Base-by-base conservation (phyloP, 1,140 invertebrate species). In the Scaptomyza montana region DNA sequence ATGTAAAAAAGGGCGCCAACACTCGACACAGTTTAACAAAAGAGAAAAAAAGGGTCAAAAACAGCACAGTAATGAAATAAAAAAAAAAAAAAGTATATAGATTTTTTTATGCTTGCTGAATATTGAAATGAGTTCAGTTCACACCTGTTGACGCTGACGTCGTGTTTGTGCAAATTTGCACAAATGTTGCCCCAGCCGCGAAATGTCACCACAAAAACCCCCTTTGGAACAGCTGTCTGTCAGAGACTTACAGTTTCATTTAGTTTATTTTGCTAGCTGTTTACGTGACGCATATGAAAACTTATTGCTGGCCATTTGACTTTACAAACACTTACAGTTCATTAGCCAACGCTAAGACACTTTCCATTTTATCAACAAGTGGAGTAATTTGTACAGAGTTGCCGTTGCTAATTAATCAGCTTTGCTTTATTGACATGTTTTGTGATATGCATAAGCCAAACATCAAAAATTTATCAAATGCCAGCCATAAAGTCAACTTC, bases 111-210 rank as follows among this genome's bases (percentile, higher is more conserved):
- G 82, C 75, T 70, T 54, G 49, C 59, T 71, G 72, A 50, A 54
- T 62, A 85, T 54, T 49, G 57, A 72, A 71, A 78, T 69, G 65
- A 66, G 78, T 67, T 33, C 33, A 8, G 33, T 36, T 61, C 66
- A 72, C 82, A 86, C 84, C 78, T 86, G 82, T 86, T 81, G 81
- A 69, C 64, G 81, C 67, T 74, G 80, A 25, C 21, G 21, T 25
- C 28, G 51, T 46, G 16, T 56, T 39, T 68, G 65, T 87, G 75
- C 59, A 86, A 87, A 86, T 86, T 86, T 86, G 82, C 78, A 76
- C 82, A 86, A 82, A 82, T 76, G 81, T 69, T 78, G 65, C 60
- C 8, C 7, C 64, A 67, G 60, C 78, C 10, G 41, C 51, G n/a
- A 57, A 64, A 49, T 54, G 2, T 12, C 25, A n/a, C 51, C 33